phyloP scores from a whole-genome alignment of 2,113 vertebrate species.

The Myrmecophaga tridactyla region DNA sequence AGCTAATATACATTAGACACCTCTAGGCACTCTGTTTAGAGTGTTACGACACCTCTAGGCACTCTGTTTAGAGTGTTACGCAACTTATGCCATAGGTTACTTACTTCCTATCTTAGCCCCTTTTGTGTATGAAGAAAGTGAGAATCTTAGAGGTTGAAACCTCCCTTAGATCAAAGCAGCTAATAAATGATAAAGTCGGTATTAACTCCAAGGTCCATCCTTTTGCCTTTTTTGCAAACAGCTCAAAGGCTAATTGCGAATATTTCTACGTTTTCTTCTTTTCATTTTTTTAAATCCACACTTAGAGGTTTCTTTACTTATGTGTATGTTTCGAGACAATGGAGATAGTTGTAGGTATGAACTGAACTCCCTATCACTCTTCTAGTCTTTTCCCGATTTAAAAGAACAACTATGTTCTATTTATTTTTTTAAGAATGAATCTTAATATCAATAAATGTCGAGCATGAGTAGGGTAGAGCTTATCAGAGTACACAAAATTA shows the following conservation, averaged over 20 bases:
- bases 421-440: background rate
- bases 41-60: background rate
- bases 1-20: background rate
- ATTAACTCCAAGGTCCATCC: background rate
- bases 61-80: background rate
- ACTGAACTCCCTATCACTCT: background rate
- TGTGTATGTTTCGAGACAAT: background rate
- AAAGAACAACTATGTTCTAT: background rate
- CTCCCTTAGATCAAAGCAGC: background rate
- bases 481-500: background rate
- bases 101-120: background rate
- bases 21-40: background rate
- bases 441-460: background rate
- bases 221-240: background rate
- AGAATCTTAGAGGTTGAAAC: background rate
- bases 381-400: background rate
- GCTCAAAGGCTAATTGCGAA: background rate
- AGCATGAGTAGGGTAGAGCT: background rate
- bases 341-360: conserved; percentile 5
- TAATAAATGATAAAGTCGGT: background rate
- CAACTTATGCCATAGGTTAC: background rate
- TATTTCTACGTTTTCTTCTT: background rate
- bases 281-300: background rate
- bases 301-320: background rate
- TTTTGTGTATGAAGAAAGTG: background rate